Conservation (phyloP, 2,888 invertebrate genomes). For the Nomada flava region DNA sequence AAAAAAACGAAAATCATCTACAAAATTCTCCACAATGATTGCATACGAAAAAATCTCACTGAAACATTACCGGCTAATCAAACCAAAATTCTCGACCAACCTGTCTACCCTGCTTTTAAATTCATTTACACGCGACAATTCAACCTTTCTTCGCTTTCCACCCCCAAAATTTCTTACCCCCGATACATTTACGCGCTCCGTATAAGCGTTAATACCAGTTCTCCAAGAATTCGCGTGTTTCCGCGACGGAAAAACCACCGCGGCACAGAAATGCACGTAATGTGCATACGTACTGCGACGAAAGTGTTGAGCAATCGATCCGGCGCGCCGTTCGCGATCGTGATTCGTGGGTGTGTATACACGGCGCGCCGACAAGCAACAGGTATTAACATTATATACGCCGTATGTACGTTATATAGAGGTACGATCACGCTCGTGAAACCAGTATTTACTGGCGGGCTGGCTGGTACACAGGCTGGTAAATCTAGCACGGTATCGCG, state of each 20-base stretch:
- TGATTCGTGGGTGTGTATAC: constrained; percentile 50
- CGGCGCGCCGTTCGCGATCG: background rate
- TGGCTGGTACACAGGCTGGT: constrained; percentile 33
- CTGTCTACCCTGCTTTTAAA: too few relatives aligned
- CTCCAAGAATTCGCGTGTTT: constrained; percentile 44
- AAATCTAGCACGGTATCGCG: constrained; percentile 66
- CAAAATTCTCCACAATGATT: too few relatives aligned
- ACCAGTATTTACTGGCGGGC: constrained; percentile 62
- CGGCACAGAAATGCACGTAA: constrained; percentile 19
- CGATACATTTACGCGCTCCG: too few relatives aligned
- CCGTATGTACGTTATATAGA: constrained; percentile 2
- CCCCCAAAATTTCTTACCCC: too few relatives aligned
- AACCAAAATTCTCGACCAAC: too few relatives aligned
- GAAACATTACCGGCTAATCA: too few relatives aligned
- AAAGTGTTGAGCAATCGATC: constrained; percentile 51
- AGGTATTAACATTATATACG: constrained; percentile 35
- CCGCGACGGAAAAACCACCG: constrained; percentile 27
- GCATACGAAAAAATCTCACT: too few relatives aligned
- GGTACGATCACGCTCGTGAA: constrained; percentile 39
- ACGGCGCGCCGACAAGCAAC: background rate
- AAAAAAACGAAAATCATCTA: too few relatives aligned
- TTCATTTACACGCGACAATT: too few relatives aligned
- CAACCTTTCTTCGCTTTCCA: too few relatives aligned
- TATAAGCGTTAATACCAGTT: background rate
- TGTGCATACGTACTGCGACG: background rate